These are phyloP conservation scores for Geotrypetes seraphini DNA, from an alignment of 2,797 vertebrate genomes.

Conservation along the genomic window DNA sequence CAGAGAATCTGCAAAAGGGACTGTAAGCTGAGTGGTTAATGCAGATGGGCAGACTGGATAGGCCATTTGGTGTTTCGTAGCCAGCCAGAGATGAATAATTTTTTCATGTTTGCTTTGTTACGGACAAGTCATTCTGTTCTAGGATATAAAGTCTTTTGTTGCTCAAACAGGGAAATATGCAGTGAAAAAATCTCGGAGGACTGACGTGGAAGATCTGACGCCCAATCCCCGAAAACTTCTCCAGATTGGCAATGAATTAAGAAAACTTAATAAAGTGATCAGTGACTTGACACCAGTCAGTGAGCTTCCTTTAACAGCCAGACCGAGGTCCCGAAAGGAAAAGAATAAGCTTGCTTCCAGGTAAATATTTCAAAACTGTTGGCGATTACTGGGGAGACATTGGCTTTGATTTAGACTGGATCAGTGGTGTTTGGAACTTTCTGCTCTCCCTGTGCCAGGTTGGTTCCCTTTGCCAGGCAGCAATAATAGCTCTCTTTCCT, in stretches of 20 bases:
- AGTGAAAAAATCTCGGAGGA: constrained; percentile 92
- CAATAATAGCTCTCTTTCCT: no score
- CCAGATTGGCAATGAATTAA: constrained; percentile 90
- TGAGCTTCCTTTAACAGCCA: constrained; percentile 87
- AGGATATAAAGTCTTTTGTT: constrained; percentile 5
- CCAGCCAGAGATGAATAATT: no score
- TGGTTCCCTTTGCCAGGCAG: not conserved
- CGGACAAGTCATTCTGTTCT: no score
- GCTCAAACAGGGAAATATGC: constrained; percentile 75
- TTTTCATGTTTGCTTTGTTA: no score
- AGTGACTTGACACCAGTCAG: constrained; percentile 94
- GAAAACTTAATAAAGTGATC: constrained; percentile 96
- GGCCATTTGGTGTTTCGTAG: no score
- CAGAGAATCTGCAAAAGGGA: no score
- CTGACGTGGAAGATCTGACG: constrained; percentile 94
- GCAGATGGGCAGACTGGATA: no score
- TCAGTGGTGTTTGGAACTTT: no score
- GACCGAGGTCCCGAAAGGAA: constrained; percentile 92
- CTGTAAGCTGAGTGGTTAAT: no score
- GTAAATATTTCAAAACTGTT: no score
- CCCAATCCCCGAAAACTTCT: constrained; percentile 94
- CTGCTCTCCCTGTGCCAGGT: not conserved
- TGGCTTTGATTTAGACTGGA: no score
- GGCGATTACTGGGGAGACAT: no score
- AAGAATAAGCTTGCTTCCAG: constrained; percentile 97